Evolutionary conservation across 1,140 invertebrate species (phyloP).

Genomic region (Arion vulgaris): DNA sequence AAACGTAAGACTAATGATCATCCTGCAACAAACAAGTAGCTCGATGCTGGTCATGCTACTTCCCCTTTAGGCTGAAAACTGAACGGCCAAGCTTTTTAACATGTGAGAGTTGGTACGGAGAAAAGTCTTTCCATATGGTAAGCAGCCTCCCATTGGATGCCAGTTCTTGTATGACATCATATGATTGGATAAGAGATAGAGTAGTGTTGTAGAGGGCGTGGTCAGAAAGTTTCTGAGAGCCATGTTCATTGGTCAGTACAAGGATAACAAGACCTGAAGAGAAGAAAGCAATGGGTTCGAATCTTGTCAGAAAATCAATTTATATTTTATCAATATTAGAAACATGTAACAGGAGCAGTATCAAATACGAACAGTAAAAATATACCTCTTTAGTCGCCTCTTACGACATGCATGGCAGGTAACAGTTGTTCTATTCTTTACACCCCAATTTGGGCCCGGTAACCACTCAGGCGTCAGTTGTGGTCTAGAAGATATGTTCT

Average conservation of each 20-base stretch:
- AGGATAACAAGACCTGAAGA: conserved; percentile 50
- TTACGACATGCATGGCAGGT: too few relatives aligned
- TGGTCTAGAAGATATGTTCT: too few relatives aligned
- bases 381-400: too few relatives aligned
- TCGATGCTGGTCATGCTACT: neutral
- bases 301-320: too few relatives aligned
- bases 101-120: conserved; percentile 58
- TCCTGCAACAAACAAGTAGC: neutral
- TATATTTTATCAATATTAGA: conserved; percentile 5
- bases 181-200: conserved; percentile 50
- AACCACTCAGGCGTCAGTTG: too few relatives aligned
- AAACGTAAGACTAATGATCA: too few relatives aligned
- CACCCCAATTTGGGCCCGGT: too few relatives aligned
- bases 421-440: too few relatives aligned
- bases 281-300: neutral
- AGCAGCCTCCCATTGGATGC: conserved; percentile 55
- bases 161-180: conserved; percentile 57
- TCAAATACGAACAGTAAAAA: too few relatives aligned
- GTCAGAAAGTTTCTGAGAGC: conserved; percentile 51
- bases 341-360: neutral
- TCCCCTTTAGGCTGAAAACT: conserved; percentile 37
- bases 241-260: conserved; percentile 55
- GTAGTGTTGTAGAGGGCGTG: conserved; percentile 54
- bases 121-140: conserved; percentile 56
- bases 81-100: conserved; percentile 52